Evolutionary conservation across 2,797 vertebrate species (phyloP), one percentile per base, ranked within the genome.

Genomic region (Protosalanx chinensis): DNA sequence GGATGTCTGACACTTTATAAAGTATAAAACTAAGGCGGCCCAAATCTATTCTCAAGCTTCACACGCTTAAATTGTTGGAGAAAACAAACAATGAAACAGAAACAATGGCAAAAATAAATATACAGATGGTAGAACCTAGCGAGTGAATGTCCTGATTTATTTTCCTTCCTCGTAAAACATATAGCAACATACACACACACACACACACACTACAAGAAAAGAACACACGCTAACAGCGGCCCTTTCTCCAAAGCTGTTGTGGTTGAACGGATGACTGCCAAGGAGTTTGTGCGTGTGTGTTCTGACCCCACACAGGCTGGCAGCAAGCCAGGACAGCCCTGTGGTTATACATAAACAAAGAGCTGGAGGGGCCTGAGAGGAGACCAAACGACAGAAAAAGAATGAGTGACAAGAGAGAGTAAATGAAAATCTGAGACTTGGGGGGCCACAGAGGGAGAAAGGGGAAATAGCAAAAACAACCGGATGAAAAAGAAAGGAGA

Each of bases 161-260:
- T 72, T 72, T 59, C 71, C 72, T 67, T 32, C 62, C 20, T 27
- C 18, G 7, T 72, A 46, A 23, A 30, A 12, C 68, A 72, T 30
- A 8, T 13, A 59, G 33, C 29, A 6, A 56, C n/a, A 62, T 18
- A 37, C 49, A 29, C 12, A 32, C 65, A 66, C 82, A 77, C 73
- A 75, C 58, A 64, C 53, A 59, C 18, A 10, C 65, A 8, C 64
- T 51, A 32, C 23, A 70, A 37, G 76, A 74, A 70, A 83, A 51
- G 61, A 79, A 73, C 60, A 81, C 37, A 72, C 69, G 29, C 69
- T 82, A 91, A 90, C 88, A 91, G 87, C 73, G 67, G 83, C 75
- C 86, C 90, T 91, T 91, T 90, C 89, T 91, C 85, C 82, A 85
- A 60, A 68, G 80, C 85, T 88, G 88, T 86, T 84, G 88, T 89